Evolutionary conservation across 2,797 vertebrate genomes (phyloP).

Genomic region (Pangasius mekongensis): DNA sequence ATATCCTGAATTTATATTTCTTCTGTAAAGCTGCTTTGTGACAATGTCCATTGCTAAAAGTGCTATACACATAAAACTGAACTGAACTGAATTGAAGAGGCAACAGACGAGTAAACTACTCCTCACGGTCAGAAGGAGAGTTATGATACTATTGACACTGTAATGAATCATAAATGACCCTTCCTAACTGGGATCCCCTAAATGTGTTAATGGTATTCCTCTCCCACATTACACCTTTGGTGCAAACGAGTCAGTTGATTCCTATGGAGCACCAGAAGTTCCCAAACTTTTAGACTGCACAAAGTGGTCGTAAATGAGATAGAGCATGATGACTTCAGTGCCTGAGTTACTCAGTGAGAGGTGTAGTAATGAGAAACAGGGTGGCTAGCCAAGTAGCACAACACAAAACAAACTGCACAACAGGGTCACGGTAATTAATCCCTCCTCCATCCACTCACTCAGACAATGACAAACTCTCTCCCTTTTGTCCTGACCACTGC

Average conservation of each 20-base stretch:
- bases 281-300: slow-evolving; percentile 21
- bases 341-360: slow-evolving; percentile 65
- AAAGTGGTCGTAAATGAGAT: slow-evolving; percentile 35
- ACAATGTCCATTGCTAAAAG: no score
- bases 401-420: slow-evolving; percentile 77
- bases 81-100: background rate
- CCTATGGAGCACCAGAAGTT: slow-evolving; percentile 25
- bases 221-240: background rate
- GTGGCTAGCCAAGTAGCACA: slow-evolving; percentile 71
- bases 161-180: background rate
- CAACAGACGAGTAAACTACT: background rate
- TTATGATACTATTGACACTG: background rate
- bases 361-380: slow-evolving; percentile 67
- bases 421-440: slow-evolving; percentile 80
- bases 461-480: slow-evolving; percentile 80
- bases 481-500: slow-evolving; percentile 66
- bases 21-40: no score
- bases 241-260: background rate
- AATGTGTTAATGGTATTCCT: background rate
- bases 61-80: no score
- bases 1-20: no score
- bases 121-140: background rate
- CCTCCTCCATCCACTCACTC: slow-evolving; percentile 63
- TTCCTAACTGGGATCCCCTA: background rate
- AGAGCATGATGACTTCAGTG: slow-evolving; percentile 55